Base-by-base conservation (phyloP, 92 coral and sea anemone genomes). In the Actinostola sp. region DNA sequence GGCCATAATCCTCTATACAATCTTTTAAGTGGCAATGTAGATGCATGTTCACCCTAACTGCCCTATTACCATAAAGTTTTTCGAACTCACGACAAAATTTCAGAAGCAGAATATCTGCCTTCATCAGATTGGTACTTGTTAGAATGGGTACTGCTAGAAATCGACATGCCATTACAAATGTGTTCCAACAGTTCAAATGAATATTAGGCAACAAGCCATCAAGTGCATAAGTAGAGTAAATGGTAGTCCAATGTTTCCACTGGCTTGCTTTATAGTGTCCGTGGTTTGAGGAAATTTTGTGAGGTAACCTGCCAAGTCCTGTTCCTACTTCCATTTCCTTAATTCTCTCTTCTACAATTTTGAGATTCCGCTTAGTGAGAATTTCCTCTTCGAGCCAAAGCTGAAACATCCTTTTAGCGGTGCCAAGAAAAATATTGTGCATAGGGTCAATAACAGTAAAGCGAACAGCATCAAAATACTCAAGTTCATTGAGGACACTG, bases 11-110 rank as follows among this genome's bases (percentile, higher is more conserved):
- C 57, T 54, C 70, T 13, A 81, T 46, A 48, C 75, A 64, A 32
- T 81, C 86, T 57, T 73, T 73, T 1, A 81, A 31, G 21, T 81
- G 80, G 29, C 86, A 65, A 32, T 81, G 86, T 4, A 81, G 49
- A 25, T 81, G 80, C 70, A 81, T 73, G 20, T 81, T 81, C 32
- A 63, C 30, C 3, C n/a, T n/a, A 36, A 36, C 42, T 36, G 42
- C 42, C 30, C 30, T 61, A 25, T 61, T 61, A 33, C 67, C 67
- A 61, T 61, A 61, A 61, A 61, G 67, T 61, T 61, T 45, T 26
- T 61, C 41, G 30, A 33, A 61, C 67, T 61, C 44, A 33, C 67
- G 36, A 31, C 67, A 61, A 61, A 61, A 61, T 31, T 61, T 61
- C 19, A 61, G 42, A 25, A 61, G 29, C 35, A 61, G 42, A 2